phyloP scores from a whole-genome alignment of 1,140 invertebrate species.

The Diprion similis region DNA sequence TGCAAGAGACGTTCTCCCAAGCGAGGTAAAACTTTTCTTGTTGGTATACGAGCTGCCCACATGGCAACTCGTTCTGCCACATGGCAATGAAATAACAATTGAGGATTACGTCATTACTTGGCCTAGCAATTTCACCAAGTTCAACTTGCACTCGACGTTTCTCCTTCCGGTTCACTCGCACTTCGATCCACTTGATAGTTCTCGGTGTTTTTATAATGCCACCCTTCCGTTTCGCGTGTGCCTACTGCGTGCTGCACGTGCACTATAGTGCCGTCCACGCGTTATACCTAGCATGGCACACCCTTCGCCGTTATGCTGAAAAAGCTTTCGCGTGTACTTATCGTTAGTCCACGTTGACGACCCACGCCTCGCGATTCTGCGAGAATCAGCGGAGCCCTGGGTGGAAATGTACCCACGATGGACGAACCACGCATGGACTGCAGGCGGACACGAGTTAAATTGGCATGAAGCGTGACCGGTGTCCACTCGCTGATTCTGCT shows the following conservation, averaged over 20 bases:
- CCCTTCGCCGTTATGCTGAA: neutral
- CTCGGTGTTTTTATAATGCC: constrained; percentile 10
- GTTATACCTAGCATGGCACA: no score
- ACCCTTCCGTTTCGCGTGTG: constrained; percentile 21
- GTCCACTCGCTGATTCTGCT: constrained; percentile 41
- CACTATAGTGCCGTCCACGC: no score
- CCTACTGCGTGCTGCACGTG: neutral
- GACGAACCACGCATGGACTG: neutral
- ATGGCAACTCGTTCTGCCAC: neutral
- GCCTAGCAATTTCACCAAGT: neutral
- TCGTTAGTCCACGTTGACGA: neutral
- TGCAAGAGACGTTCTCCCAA: neutral
- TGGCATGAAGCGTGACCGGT: constrained; percentile 58
- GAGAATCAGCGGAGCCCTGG: neutral
- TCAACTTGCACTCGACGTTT: constrained; percentile 29
- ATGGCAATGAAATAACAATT: constrained; percentile 2
- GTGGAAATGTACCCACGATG: neutral
- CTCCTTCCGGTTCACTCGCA: constrained; percentile 42
- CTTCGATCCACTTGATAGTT: constrained; percentile 27
- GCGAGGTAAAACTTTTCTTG: neutral
- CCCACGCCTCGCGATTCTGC: neutral
- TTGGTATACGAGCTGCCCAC: no score
- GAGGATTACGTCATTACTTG: neutral
- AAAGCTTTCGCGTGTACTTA: constrained; percentile 5
- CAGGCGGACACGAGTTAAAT: constrained; percentile 45